These are phyloP conservation scores for Crotalus helleri DNA, from an alignment of 2,113 vertebrate genomes.

Conservation along the genomic window DNA sequence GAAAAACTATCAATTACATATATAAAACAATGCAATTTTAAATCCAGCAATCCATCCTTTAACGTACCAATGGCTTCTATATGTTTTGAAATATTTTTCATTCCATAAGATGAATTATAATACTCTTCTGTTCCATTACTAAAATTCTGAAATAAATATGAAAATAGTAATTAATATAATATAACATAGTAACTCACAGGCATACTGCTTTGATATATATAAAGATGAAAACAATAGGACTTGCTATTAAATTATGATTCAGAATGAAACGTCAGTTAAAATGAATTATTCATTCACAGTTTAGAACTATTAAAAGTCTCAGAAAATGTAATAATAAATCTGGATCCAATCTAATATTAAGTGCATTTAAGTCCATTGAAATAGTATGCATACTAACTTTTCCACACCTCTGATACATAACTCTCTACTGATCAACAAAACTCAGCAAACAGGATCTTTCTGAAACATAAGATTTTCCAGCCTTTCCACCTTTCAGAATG, in stretches of 20 bases:
- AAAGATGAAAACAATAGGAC: not conserved
- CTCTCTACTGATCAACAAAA: not conserved
- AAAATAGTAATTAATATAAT: not conserved
- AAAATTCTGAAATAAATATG: conserved; percentile 60
- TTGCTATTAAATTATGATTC: not conserved
- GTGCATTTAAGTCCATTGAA: not conserved
- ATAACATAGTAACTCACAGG: not conserved
- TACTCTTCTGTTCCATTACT: conserved; percentile 61
- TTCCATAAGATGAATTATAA: conserved; percentile 59
- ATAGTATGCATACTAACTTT: not conserved
- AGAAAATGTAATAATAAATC: not conserved
- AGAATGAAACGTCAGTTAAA: not conserved
- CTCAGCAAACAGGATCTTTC: too few relatives aligned
- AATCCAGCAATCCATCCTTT: not conserved
- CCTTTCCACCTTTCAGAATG: too few relatives aligned
- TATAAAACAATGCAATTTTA: not conserved
- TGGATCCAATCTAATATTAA: not conserved
- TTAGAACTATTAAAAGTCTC: not conserved
- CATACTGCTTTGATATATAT: not conserved
- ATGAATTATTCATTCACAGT: not conserved
- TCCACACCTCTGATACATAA: not conserved
- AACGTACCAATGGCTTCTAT: conserved; percentile 52
- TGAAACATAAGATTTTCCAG: too few relatives aligned
- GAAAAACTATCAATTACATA: not conserved
- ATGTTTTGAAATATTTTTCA: conserved; percentile 38